A percentile compares a stretch with the other conserved stretches of the same genome.
Evolutionary conservation across 2,888 invertebrate species (phyloP).

Genomic region (Neoaliturus tenellus): DNA sequence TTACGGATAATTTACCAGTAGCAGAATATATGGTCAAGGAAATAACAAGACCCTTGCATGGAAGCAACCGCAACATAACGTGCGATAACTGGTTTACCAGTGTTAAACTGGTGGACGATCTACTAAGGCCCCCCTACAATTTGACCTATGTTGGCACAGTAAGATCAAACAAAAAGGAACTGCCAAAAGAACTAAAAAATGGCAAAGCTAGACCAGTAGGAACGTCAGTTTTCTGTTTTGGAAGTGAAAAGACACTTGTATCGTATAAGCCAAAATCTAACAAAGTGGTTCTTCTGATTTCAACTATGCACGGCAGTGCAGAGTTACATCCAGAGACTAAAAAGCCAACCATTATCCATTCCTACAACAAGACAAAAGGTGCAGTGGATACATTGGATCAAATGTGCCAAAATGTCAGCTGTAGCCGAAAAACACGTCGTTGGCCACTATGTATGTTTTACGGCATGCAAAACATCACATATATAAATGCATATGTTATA

Average conservation of each 20-base stretch:
- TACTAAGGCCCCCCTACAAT: constrained; percentile 40
- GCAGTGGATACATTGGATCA: constrained; percentile 51
- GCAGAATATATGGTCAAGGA: constrained; percentile 47
- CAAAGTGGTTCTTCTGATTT: constrained; percentile 38
- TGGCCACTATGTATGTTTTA: constrained; percentile 55
- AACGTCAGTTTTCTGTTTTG: constrained; percentile 35
- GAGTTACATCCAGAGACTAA: constrained; percentile 45
- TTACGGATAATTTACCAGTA: constrained; percentile 18
- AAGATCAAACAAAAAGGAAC: constrained; percentile 11
- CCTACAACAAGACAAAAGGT: constrained; percentile 49
- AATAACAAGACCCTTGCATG: constrained; percentile 40
- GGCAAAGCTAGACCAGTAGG: constrained; percentile 17
- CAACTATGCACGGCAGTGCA: constrained; percentile 43
- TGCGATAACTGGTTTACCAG: constrained; percentile 56
- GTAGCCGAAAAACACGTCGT: constrained; percentile 44
- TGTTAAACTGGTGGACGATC: constrained; percentile 37
- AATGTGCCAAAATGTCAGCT: constrained; percentile 46
- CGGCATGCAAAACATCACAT: constrained; percentile 52
- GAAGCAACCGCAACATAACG: constrained; percentile 41
- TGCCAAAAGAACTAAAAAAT: constrained; percentile 30
- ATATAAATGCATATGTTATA: constrained; percentile 45
- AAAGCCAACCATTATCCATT: constrained; percentile 49
- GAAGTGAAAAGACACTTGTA: constrained; percentile 38
- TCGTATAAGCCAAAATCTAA: constrained; percentile 29
- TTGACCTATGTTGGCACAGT: constrained; percentile 14